Base-by-base conservation (phyloP, 2,113 vertebrate species). In the Jacana jacana region DNA sequence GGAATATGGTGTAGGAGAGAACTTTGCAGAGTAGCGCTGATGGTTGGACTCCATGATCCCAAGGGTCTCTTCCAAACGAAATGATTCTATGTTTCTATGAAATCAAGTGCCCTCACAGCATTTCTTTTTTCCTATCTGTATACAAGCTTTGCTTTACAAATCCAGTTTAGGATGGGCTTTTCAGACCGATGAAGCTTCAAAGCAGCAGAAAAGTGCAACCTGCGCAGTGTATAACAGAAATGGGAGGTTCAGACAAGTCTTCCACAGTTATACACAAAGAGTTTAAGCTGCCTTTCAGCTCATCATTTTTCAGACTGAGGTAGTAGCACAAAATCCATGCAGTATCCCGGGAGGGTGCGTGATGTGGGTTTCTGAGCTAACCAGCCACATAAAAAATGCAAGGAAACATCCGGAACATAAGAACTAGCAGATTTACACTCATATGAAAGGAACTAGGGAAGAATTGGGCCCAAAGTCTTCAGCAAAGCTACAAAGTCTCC, bases 281-380 rank as follows among this genome's bases (percentile, higher is more conserved):
- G 51, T 85, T 93, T 60, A 87, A 94, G 57, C 54, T 93, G 66
- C 64, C 63, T 88, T 91, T 93, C 52, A 69, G 78, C 48, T 94
- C 30, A 81, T 49, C n/a, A 42, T 78, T 96, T 94, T 84, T 84
- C 65, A 92, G 39, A 68, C 61, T 66, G 58, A 5, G 39, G 37
- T 57, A 91, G 58, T n/a, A 79, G 57, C 55, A 84, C 25, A 73
- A 89, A 91, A 95, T 83, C 73, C 49, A 52, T n/a, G 30, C 18
- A 30, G 10, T 12, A 44, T 57, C 39, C 61, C 0, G 0, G 52
- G 39, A 23, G 14, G 27, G 46, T 0, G 2, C 30, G 55, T 60
- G 27, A 46, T 58, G 37, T 35, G 44, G 52, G 27, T 40, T 72
- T 86, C 51, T 42, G 52, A 89, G 51, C 24, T 58, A 94, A 77